phyloP scores from a whole-genome alignment of 2,797 vertebrate species.

The Molossus molossus region DNA sequence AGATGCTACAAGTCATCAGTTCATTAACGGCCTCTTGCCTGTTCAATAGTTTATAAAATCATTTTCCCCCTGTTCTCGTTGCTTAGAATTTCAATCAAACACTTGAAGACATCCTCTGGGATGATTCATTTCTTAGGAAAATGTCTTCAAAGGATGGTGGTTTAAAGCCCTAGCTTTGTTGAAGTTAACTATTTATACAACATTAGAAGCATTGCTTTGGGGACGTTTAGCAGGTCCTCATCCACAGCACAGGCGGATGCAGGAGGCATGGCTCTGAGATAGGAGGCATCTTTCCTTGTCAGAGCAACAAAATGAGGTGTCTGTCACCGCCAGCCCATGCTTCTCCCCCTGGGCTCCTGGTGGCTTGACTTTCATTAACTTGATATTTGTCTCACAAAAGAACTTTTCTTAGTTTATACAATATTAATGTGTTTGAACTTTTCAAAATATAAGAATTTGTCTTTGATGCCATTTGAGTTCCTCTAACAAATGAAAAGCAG shows the following conservation, averaged over 20 bases:
- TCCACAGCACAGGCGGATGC: accelerated
- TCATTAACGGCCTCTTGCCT: neutral
- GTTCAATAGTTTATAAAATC: neutral
- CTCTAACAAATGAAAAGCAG: neutral
- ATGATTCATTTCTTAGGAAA: neutral
- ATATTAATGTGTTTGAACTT: neutral
- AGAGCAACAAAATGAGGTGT: no score
- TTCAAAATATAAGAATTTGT: neutral
- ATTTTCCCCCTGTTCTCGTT: neutral
- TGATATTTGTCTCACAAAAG: neutral
- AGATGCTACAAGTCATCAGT: no score
- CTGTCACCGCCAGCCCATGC: accelerated
- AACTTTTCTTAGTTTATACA: neutral
- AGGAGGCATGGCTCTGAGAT: accelerated
- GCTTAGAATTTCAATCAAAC: neutral
- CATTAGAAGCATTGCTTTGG: neutral
- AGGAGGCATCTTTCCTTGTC: neutral
- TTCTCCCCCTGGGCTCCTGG: accelerated
- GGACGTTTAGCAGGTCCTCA: neutral
- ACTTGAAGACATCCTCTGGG: neutral
- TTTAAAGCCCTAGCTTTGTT: neutral
- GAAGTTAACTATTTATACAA: neutral
- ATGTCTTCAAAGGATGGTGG: neutral
- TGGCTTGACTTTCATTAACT: neutral
- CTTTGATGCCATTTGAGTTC: neutral